A percentile compares a stretch with the other conserved stretches of the same genome.
Conservation (phyloP, 2,797 vertebrate genomes). For the Neostethus bicornis region DNA sequence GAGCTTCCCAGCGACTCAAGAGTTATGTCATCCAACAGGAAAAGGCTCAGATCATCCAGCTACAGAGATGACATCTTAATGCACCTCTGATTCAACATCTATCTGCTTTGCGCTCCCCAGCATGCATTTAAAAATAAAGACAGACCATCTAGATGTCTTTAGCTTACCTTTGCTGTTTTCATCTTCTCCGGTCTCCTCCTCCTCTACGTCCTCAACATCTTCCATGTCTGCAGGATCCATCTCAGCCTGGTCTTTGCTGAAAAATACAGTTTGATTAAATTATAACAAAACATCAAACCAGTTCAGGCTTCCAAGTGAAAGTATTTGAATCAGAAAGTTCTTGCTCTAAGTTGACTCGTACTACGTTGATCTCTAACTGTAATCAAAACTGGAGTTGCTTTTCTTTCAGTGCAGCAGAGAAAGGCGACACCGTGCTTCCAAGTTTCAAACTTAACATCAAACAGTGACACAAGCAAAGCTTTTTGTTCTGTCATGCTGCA, state of each 20-base stretch:
- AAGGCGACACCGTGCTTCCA: conserved; percentile 35
- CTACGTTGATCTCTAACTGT: neutral
- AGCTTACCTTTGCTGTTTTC: conserved; percentile 92
- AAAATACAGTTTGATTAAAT: conserved; percentile 6
- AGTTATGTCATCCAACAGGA: conserved; percentile 16
- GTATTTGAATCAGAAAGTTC: too few relatives aligned
- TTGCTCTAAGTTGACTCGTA: neutral
- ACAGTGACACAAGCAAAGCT: neutral
- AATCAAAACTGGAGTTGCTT: conserved; percentile 7
- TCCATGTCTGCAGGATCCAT: conserved; percentile 99
- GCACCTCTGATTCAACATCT: neutral
- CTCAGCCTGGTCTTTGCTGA: conserved; percentile 96
- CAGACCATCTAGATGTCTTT: accelerated
- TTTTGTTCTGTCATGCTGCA: conserved; percentile 19
- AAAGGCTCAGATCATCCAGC: neutral
- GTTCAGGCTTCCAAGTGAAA: neutral
- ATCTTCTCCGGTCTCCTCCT: conserved; percentile 95
- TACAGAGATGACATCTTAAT: conserved; percentile 1
- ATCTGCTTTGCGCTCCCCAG: neutral
- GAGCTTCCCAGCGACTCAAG: conserved; percentile 9
- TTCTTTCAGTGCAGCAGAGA: conserved; percentile 23
- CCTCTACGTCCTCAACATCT: conserved; percentile 97
- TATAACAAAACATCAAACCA: conserved; percentile 1
- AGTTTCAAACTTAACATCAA: conserved; percentile 12
- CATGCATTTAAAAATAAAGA: neutral